A percentile compares a stretch with the other conserved stretches of the same genome.
Conservation (phyloP, 2,888 invertebrate species). For the Endotricha flammealis region DNA sequence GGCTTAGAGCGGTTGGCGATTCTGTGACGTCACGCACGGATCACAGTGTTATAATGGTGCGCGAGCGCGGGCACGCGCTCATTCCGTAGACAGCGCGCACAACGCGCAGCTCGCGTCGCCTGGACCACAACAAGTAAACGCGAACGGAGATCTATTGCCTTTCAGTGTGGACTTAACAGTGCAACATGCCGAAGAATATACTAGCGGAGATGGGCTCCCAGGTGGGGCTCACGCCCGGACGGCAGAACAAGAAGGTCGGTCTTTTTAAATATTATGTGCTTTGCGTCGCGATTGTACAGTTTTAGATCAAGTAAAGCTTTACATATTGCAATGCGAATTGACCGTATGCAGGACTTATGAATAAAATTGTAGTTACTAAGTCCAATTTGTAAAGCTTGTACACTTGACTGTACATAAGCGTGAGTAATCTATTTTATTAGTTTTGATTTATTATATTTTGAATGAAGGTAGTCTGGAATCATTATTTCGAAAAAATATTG, state of each 20-base stretch:
- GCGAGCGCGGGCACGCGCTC: constrained; percentile 41
- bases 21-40: constrained; percentile 5
- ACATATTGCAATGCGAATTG: no score
- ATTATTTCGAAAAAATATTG: no score
- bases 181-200: constrained; percentile 69
- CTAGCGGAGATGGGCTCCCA: constrained; percentile 73
- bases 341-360: no score
- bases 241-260: constrained; percentile 62
- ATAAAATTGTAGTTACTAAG: no score
- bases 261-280: not conserved
- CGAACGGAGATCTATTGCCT: constrained; percentile 28
- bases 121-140: constrained; percentile 32
- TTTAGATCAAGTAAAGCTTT: no score
- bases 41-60: constrained; percentile 39
- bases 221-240: constrained; percentile 62
- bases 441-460: no score
- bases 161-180: constrained; percentile 38
- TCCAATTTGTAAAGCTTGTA: no score
- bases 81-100: constrained; percentile 53
- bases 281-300: no score
- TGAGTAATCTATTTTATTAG: no score
- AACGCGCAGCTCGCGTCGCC: constrained; percentile 52
- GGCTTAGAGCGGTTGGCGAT: constrained; percentile 9
- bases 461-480: no score
- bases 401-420: no score